phyloP scores from a whole-genome alignment of 64 coral and sea anemone species.

The Orbicella faveolata region DNA sequence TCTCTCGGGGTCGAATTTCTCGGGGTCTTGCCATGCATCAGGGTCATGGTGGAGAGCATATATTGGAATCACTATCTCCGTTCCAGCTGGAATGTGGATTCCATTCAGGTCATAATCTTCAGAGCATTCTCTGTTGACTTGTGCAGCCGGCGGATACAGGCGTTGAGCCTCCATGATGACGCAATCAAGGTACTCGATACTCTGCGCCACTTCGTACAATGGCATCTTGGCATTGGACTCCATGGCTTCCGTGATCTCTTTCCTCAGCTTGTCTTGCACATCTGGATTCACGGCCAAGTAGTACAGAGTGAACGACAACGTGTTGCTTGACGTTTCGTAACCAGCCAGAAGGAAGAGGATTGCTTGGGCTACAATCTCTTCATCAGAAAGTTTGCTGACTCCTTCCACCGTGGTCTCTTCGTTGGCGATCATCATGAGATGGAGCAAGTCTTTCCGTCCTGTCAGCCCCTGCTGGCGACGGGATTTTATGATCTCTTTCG shows the following conservation, averaged over 20 bases:
- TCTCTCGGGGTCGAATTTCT: conserved; percentile 70
- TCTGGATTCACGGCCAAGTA: conserved; percentile 17
- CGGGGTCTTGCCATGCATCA: conserved; percentile 52
- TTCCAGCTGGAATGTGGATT: conserved; percentile 60
- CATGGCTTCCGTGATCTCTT: conserved; percentile 14
- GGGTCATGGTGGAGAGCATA: conserved; percentile 64
- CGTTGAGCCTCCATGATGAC: conserved; percentile 56
- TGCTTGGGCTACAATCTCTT: conserved; percentile 25
- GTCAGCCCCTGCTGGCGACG: background rate
- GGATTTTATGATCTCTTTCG: background rate
- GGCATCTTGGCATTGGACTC: conserved; percentile 24
- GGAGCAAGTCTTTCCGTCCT: conserved; percentile 25
- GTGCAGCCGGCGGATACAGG: conserved; percentile 28
- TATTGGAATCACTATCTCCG: conserved; percentile 44
- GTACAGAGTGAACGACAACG: conserved; percentile 20
- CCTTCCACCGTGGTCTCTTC: conserved; percentile 6
- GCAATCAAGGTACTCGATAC: conserved; percentile 64
- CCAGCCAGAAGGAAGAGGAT: conserved; percentile 37
- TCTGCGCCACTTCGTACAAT: conserved; percentile 27
- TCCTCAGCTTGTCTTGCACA: conserved; percentile 42
- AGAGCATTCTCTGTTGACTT: conserved; percentile 30
- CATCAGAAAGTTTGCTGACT: conserved; percentile 23
- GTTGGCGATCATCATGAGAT: conserved; percentile 30
- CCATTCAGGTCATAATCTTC: conserved; percentile 38
- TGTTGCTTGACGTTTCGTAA: conserved; percentile 42